Evolutionary conservation across 2,888 invertebrate species (phyloP).

Genomic region (Trypoxylon attenuatum): DNA sequence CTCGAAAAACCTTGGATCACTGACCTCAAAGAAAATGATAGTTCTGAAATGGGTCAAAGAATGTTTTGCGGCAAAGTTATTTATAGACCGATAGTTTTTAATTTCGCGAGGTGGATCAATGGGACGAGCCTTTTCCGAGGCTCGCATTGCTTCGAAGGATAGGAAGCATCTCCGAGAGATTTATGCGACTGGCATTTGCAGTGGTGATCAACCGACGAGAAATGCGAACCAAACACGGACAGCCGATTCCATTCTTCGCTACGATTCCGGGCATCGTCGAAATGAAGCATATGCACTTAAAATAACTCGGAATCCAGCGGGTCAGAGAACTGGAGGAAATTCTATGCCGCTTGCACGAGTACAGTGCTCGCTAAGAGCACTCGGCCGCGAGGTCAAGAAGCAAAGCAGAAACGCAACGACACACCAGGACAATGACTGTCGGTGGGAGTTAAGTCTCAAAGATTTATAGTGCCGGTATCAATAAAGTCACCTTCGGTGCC

Average conservation of each 20-base stretch:
- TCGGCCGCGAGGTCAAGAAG: background rate
- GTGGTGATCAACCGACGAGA: conserved; percentile 48
- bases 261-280: too few relatives aligned
- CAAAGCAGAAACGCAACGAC: conserved; percentile 25
- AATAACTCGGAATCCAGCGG: background rate
- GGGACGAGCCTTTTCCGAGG: conserved; percentile 47
- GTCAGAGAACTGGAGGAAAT: too few relatives aligned
- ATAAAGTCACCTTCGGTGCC: conserved; percentile 59
- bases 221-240: background rate
- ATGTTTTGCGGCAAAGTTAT: too few relatives aligned
- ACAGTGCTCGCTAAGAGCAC: background rate
- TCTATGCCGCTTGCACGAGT: background rate
- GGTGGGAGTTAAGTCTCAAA: conserved; percentile 57
- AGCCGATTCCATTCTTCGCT: too few relatives aligned
- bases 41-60: too few relatives aligned
- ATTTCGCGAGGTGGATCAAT: conserved; percentile 53
- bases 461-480: conserved; percentile 64
- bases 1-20: too few relatives aligned
- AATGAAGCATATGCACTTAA: background rate
- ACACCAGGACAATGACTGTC: conserved; percentile 51
- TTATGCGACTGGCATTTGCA: conserved; percentile 50
- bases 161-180: conserved; percentile 45
- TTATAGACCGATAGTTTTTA: too few relatives aligned
- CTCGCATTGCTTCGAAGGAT: conserved; percentile 36
- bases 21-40: too few relatives aligned